Evolutionary conservation across 2,113 vertebrate species (phyloP).

Genomic region (Archocentrus centrarchus): DNA sequence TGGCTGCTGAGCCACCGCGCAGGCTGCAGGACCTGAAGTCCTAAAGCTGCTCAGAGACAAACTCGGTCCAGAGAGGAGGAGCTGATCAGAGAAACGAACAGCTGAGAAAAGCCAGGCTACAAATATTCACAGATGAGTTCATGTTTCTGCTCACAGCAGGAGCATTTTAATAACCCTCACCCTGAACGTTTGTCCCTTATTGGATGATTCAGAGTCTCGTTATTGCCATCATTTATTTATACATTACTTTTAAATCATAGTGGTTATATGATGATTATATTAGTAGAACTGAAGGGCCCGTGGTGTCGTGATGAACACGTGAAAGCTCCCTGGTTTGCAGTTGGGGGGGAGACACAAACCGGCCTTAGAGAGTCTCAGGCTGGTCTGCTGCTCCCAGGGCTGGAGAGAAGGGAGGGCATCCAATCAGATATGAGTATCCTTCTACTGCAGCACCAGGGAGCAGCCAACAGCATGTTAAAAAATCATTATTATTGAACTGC

Average conservation of each 20-base stretch:
- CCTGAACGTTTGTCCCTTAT: too few species aligned
- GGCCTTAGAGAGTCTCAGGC: not conserved
- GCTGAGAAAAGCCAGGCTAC: not conserved
- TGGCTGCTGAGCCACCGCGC: constrained; percentile 53
- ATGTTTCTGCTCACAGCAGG: not conserved
- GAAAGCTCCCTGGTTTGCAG: too few species aligned
- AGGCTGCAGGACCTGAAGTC: not conserved
- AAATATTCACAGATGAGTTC: not conserved
- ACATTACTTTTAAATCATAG: not conserved
- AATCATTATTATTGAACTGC: not conserved
- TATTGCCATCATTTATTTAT: not conserved
- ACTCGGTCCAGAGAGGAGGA: not conserved
- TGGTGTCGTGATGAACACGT: too few species aligned
- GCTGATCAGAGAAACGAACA: not conserved
- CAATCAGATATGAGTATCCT: not conserved
- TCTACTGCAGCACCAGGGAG: not conserved
- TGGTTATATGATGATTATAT: not conserved
- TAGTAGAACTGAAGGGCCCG: too few species aligned
- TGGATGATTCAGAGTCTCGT: not conserved
- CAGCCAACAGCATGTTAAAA: not conserved
- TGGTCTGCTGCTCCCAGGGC: not conserved
- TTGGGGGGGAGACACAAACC: too few species aligned
- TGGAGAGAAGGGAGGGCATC: not conserved
- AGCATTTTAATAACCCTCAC: too few species aligned
- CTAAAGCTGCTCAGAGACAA: not conserved